phyloP scores from a whole-genome alignment of 2,888 invertebrate species.

The Pseudeuparius sepicola region DNA sequence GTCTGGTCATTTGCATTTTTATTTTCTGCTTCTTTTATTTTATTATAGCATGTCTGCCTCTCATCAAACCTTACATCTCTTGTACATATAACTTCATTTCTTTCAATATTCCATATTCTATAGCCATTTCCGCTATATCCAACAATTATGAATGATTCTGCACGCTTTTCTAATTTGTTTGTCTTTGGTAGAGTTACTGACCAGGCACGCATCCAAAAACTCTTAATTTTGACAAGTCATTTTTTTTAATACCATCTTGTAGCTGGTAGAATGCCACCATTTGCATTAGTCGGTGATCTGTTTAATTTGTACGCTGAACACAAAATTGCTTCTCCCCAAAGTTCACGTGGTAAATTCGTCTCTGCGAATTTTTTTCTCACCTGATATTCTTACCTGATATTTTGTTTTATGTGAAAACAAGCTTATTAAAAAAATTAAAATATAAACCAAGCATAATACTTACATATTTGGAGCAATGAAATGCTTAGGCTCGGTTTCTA shows the following conservation, averaged over 20 bases:
- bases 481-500: no score
- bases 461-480: no score
- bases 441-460: no score
- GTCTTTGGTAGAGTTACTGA: slow-evolving; percentile 19
- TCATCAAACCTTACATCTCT: no score
- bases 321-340: slow-evolving; percentile 24
- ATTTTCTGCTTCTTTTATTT: slow-evolving; percentile 6
- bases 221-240: slow-evolving; percentile 22
- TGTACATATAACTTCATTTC: slow-evolving; percentile 19
- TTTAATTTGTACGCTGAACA: slow-evolving; percentile 24
- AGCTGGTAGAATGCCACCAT: slow-evolving; percentile 17
- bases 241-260: slow-evolving; percentile 20
- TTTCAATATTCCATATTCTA: slow-evolving; percentile 20
- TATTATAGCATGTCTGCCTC: no score
- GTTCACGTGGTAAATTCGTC: slow-evolving; percentile 19
- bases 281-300: slow-evolving; percentile 19
- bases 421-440: no score
- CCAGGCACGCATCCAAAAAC: slow-evolving; percentile 25
- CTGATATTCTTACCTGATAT: no score
- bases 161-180: slow-evolving; percentile 22
- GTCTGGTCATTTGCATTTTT: no score
- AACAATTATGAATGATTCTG: slow-evolving; percentile 20
- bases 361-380: slow-evolving; percentile 22
- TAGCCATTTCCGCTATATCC: no score
- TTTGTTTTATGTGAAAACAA: no score